Evolutionary conservation across 2,888 invertebrate species (phyloP), one percentile per base, ranked within the genome.

Genomic region (Brenthis ino): DNA sequence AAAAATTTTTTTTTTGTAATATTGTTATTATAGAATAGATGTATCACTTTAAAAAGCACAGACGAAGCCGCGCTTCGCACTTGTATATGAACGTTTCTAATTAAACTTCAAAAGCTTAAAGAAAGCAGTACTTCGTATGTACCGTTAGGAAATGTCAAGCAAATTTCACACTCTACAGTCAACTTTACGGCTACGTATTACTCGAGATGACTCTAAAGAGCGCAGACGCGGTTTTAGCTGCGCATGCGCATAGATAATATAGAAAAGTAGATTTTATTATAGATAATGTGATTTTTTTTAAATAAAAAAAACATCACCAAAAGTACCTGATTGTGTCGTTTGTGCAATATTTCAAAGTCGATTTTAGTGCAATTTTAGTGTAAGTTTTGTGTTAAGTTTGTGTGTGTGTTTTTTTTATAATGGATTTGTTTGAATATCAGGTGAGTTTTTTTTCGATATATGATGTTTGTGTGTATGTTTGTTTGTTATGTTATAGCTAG

Each of bases 371-470:
- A 92, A 92, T 89, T 88, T 76, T 70, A 70, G 64, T 79, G 79
- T 77, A 76, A 75, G 74, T 76, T 76, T 79, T 76, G 72, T 77
- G 77, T 77, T 76, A 74, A 76, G 74, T 48, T 14, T 51, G 76
- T 75, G 69, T 74, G 37, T 74, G 11, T 74, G 72, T 73, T 70
- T 72, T 75, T 75, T 73, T 75, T 71, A 57, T 79, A 78, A 79
- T 93, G 92, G 92, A 93, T 87, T 84, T 91, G 71, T 88, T 85
- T 65, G 92, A 93, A 74, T 93, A 92, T 77, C 92, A 92, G 89
- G 92, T 93, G 77, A 87, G 88, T 66, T 47, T 14, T 50, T 55
- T 50, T 72, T 53, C 64, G 28, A 28, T 28, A 4, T 61, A 50
- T 50, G 6, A n/a, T 37, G 2, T 8, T 37, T 37, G 8, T 37